Evolutionary conservation across 2,113 vertebrate species (phyloP).

Genomic region (Dasyprocta punctata): DNA sequence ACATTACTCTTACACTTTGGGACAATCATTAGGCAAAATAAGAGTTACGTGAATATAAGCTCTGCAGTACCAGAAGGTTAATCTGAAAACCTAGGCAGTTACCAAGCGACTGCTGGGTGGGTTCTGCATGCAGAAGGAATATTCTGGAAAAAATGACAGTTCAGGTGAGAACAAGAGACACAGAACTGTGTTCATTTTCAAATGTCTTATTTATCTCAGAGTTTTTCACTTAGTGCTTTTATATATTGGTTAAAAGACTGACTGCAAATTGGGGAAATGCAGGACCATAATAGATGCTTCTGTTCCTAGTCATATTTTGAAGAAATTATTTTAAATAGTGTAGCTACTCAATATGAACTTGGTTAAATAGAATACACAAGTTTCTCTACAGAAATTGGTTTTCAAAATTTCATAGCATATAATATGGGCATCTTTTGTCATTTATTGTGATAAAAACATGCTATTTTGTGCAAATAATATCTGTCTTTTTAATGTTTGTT

Average conservation of each 20-base stretch:
- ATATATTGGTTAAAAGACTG: not conserved
- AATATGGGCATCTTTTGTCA: not conserved
- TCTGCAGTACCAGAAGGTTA: not conserved
- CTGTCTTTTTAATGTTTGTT: not conserved
- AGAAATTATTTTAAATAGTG: not conserved
- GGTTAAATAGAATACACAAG: not conserved
- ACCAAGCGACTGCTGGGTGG: not conserved
- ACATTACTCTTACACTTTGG: not conserved
- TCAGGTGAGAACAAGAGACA: not conserved
- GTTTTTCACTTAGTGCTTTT: not conserved
- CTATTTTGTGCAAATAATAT: not conserved
- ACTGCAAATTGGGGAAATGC: not conserved
- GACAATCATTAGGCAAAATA: not conserved
- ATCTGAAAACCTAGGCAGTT: not conserved
- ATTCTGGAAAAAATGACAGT: not conserved
- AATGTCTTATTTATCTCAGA: not conserved
- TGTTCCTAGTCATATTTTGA: too few relatives aligned
- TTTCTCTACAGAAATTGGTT: not conserved
- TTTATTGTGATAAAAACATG: not conserved
- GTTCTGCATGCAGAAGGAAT: not conserved
- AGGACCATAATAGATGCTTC: not conserved
- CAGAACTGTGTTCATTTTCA: not conserved
- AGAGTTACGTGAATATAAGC: not conserved
- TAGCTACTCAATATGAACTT: not conserved
- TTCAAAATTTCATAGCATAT: not conserved